A percentile compares a stretch with the other conserved stretches of the same genome.
Evolutionary conservation across 2,888 invertebrate species (phyloP).

Genomic region (Brenthis ino): DNA sequence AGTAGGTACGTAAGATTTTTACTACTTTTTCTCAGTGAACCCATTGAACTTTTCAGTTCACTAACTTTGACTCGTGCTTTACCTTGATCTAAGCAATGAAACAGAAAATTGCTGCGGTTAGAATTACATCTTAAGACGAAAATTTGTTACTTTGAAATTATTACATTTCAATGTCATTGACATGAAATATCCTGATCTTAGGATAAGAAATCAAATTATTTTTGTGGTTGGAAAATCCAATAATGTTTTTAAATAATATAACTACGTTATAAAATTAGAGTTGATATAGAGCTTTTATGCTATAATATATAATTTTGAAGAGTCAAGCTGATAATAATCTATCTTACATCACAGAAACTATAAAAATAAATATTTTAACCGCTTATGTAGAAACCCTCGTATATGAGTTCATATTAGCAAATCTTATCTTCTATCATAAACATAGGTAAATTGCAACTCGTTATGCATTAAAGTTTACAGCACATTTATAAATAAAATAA

Average conservation of each 20-base stretch:
- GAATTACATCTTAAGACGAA: constrained; percentile 51
- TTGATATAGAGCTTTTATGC: no score
- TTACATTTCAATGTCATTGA: constrained; percentile 61
- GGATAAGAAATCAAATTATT: constrained; percentile 31
- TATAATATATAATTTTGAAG: background rate
- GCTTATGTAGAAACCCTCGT: constrained; percentile 12
- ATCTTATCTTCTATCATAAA: constrained; percentile 62
- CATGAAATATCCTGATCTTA: constrained; percentile 42
- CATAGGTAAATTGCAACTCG: constrained; percentile 63
- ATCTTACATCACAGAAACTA: background rate
- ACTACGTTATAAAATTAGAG: constrained; percentile 31
- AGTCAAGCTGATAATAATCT: background rate
- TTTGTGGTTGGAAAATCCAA: constrained; percentile 49
- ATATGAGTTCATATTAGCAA: constrained; percentile 56
- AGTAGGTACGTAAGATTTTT: background rate
- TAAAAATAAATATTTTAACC: background rate
- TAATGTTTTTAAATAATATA: constrained; percentile 42
- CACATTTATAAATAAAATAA: constrained; percentile 55
- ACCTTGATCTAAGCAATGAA: constrained; percentile 64
- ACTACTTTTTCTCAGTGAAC: constrained; percentile 8
- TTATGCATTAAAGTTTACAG: constrained; percentile 65
- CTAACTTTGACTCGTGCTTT: constrained; percentile 67
- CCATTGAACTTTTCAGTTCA: constrained; percentile 51
- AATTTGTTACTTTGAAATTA: constrained; percentile 55
- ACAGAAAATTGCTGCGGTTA: constrained; percentile 75